Evolutionary conservation across 2,797 vertebrate genomes (phyloP).

Genomic region (Anableps anableps): DNA sequence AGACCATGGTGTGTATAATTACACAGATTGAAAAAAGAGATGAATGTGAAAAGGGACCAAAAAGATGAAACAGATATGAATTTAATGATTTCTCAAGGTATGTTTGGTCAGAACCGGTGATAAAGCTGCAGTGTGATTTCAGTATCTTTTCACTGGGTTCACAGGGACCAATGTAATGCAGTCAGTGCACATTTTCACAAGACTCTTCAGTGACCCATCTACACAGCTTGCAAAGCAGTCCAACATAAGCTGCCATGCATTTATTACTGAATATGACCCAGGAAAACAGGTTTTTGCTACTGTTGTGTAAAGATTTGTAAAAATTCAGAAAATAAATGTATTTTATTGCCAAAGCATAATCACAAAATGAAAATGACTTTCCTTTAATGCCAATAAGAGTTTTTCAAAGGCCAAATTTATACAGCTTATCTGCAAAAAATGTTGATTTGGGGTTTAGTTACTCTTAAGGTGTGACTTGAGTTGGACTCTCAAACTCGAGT

Average conservation of each 20-base stretch:
- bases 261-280: background rate
- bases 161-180: background rate
- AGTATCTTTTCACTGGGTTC: background rate
- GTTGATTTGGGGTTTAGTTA: too few species aligned
- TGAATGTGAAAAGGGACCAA: constrained; percentile 5
- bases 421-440: too few species aligned
- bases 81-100: constrained; percentile 7
- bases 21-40: constrained; percentile 12
- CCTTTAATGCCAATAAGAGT: background rate
- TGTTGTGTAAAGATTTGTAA: background rate
- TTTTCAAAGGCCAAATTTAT: too few species aligned
- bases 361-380: background rate
- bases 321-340: background rate
- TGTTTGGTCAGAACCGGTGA: background rate
- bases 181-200: background rate
- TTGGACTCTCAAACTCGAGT: too few species aligned
- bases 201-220: background rate
- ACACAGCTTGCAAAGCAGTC: background rate
- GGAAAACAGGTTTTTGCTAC: background rate
- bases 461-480: too few species aligned
- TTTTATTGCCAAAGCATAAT: background rate
- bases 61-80: constrained; percentile 7
- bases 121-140: background rate
- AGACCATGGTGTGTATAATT: constrained; percentile 5
- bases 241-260: background rate